Base-by-base conservation (phyloP, 2,888 invertebrate genomes). In the Aelia acuminata region DNA sequence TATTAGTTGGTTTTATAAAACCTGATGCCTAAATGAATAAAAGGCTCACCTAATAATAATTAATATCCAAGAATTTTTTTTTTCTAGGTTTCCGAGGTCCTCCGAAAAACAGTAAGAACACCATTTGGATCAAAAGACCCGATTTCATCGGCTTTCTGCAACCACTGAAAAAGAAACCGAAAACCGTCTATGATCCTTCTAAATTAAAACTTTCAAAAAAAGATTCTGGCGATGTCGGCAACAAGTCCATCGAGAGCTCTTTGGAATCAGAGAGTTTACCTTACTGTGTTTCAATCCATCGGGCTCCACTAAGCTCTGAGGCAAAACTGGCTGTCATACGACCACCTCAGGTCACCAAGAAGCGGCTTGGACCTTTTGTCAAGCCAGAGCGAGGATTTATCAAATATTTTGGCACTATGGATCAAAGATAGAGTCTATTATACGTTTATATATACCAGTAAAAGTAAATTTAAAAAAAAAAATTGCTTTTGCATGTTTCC, bases 61-160 rank as follows among this genome's bases (percentile, higher is more conserved):
- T n/a, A n/a, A n/a, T n/a, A n/a, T n/a, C n/a, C n/a, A n/a, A n/a
- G n/a, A n/a, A 53, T n/a, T 31, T 18, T 70, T 3, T 5, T 80
- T 80, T 80, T 80, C 43, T 8, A 80, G 80, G 80, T 80, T 80
- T 80, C 43, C 39, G 80, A 43, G 80, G 80, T 13, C 39, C 18
- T 35, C 4, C 31, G 3, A 80, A 13, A n/a, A 80, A 80, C n/a
- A 11, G 80, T 22, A 47, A 47, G 39, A 39, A 80, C n/a, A 47
- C 22, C 5, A 80, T 80, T 4, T 80, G 80, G 80, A 47, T 80
- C n/a, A 80, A n/a, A 13, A 80, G n/a, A 43, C 80, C 80, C 3
- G 43, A 80, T 4, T 80, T 80, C 18, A 43, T 80, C 2, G 80
- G 43, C 0, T 80, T 43, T 47, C n/a, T 80, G 13, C 43, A 80